Evolutionary conservation across 2,888 invertebrate genomes (phyloP).

Genomic region (Globia sparganii): DNA sequence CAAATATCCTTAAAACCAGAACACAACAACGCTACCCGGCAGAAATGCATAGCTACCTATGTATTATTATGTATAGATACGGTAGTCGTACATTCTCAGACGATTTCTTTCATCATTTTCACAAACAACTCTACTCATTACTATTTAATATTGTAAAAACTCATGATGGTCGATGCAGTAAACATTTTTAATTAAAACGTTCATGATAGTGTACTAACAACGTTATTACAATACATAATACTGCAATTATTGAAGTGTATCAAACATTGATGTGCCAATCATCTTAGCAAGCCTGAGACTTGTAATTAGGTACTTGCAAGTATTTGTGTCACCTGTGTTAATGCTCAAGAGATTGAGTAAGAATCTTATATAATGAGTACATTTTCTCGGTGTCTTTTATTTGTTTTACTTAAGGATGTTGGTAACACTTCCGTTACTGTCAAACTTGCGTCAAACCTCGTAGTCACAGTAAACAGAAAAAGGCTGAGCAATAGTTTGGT

Average conservation of each 20-base stretch:
- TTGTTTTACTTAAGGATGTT: conserved; percentile 21
- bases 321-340: conserved; percentile 31
- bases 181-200: background rate
- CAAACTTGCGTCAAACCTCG: background rate
- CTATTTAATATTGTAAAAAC: background rate
- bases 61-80: background rate
- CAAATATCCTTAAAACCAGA: background rate
- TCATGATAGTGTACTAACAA: background rate
- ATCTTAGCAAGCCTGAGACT: background rate
- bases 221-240: background rate
- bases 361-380: conserved; percentile 32
- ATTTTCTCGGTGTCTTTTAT: conserved; percentile 10
- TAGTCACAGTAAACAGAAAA: background rate
- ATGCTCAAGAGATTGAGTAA: conserved; percentile 22
- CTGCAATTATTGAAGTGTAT: conserved; percentile 25
- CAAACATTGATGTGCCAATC: conserved; percentile 25
- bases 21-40: background rate
- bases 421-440: conserved; percentile 9
- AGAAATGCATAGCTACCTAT: background rate
- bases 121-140: background rate
- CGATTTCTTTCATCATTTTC: background rate
- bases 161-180: no score
- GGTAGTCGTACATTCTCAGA: background rate
- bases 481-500: no score
- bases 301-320: conserved; percentile 14